Base-by-base conservation (phyloP, 2,888 invertebrate species). In the Apotomis capreana region DNA sequence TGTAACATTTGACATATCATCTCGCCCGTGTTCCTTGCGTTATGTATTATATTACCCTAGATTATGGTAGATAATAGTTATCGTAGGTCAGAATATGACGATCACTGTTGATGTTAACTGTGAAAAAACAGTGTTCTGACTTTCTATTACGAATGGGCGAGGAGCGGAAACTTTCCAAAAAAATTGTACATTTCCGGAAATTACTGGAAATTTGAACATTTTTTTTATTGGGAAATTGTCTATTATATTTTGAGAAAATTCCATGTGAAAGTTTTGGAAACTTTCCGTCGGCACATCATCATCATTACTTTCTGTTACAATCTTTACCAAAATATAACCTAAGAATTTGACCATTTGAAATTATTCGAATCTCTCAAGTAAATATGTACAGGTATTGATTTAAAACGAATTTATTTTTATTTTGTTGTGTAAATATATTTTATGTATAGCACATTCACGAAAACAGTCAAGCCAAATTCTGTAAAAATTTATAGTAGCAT, bases 351-450 rank as follows among this genome's bases (percentile, higher is more conserved):
- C 37, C 36, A 44, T 44, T 44, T 15, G 64, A 64, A 64, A 64
- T 64, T 55, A 55, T 64, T 55, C 46, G 64, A 64, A 64, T 64
- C 64, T 64, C 64, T 64, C 63, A 44, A 12, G 40, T 51, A 62
- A 10, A 49, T 40, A 15, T 26, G 37, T 37, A 13, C 9, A 40
- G 40, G 6, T 4, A 40, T 40, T 40, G 4, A 40, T 40, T 44
- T 13, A 44, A 46, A n/a, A 46, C 12, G n/a, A 58, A 10, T 58
- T 58, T 44, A 60, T 10, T 44, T 5, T 6, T 55, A 15, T 55
- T 55, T 55, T 13, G 26, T 8, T 8, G 6, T 15, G 8, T 55
- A n/a, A 55, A 55, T n/a, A 55, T 13, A 13, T 26, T n/a, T 12
- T 13, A 55, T 9, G 5, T 10, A 55, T 26, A 26, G 26, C 26